Conservation (phyloP, 2,797 vertebrate genomes). For the Syngnathus rostellatus region DNA sequence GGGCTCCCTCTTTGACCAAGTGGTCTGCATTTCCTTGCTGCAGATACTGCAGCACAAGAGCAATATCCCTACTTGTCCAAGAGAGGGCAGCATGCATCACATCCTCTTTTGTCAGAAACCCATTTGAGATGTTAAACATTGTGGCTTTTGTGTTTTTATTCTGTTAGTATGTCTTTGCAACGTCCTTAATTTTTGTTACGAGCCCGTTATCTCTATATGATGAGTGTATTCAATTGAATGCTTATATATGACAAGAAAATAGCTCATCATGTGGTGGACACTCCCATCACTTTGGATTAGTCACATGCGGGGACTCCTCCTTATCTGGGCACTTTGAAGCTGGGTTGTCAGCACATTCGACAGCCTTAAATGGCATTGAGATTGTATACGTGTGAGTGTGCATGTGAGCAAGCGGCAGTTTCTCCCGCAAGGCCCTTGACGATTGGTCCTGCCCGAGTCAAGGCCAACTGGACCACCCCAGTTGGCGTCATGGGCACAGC, state of each 20-base stretch:
- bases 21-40: not conserved
- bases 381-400: slow-evolving; percentile 35
- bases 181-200: too few relatives aligned
- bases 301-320: slow-evolving; percentile 25
- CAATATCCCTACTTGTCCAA: slow-evolving; percentile 31
- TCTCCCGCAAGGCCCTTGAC: slow-evolving; percentile 23
- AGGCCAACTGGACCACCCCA: slow-evolving; percentile 62
- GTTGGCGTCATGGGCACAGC: slow-evolving; percentile 52
- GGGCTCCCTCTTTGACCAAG: not conserved
- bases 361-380: slow-evolving; percentile 63
- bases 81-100: slow-evolving; percentile 44
- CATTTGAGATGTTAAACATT: not conserved
- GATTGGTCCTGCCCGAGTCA: slow-evolving; percentile 63
- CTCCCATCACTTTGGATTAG: slow-evolving; percentile 19
- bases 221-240: not conserved
- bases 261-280: not conserved
- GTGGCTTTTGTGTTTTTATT: not conserved
- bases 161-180: not conserved
- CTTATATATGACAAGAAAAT: not conserved
- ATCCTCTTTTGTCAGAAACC: not conserved
- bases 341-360: slow-evolving; percentile 41
- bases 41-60: slow-evolving; percentile 1
- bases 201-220: too few relatives aligned
- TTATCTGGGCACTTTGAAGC: slow-evolving; percentile 27
- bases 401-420: slow-evolving; percentile 8